These are phyloP conservation scores for Zaprionus africanus DNA, from an alignment of 1,140 invertebrate species.

Conservation along the genomic window DNA sequence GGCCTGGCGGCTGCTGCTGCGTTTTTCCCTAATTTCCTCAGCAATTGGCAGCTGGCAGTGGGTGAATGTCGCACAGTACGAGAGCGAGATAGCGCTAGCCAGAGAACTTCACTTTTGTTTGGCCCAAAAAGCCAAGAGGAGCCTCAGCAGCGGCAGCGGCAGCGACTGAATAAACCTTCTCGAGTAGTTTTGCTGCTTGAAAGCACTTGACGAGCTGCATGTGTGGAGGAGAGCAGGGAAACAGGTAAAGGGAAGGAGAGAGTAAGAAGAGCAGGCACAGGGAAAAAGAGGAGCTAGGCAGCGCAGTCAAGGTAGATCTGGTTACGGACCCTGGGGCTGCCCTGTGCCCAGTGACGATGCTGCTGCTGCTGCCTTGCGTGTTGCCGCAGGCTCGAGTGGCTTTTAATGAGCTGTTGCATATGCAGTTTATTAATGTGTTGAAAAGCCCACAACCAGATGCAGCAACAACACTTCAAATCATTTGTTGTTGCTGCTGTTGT, in stretches of 20 bases:
- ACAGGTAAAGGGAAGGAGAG: no score
- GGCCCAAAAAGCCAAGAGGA: slow-evolving; percentile 66
- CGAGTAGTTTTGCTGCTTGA: slow-evolving; percentile 52
- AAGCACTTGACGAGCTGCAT: slow-evolving; percentile 45
- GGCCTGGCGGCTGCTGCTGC: slow-evolving; percentile 35
- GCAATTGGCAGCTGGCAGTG: slow-evolving; percentile 61
- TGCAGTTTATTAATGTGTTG: slow-evolving; percentile 81
- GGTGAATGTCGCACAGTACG: slow-evolving; percentile 69
- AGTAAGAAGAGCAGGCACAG: background rate
- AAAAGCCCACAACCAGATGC: slow-evolving; percentile 51
- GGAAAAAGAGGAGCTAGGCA: background rate
- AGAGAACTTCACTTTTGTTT: slow-evolving; percentile 74
- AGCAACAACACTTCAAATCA: slow-evolving; percentile 12
- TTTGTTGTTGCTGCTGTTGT: slow-evolving; percentile 1
- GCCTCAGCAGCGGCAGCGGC: slow-evolving; percentile 25
- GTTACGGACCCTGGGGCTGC: slow-evolving; percentile 10
- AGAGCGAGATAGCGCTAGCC: background rate
- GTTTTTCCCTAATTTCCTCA: slow-evolving; percentile 69
- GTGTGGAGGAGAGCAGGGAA: background rate
- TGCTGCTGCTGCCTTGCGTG: slow-evolving; percentile 34
- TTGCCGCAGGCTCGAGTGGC: slow-evolving; percentile 64
- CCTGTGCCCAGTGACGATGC: background rate
- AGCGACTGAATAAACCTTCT: slow-evolving; percentile 41
- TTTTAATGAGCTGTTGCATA: slow-evolving; percentile 82
- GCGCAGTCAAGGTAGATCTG: background rate